Conservation (phyloP, 2,888 invertebrate species). For the Meloe dianella region DNA sequence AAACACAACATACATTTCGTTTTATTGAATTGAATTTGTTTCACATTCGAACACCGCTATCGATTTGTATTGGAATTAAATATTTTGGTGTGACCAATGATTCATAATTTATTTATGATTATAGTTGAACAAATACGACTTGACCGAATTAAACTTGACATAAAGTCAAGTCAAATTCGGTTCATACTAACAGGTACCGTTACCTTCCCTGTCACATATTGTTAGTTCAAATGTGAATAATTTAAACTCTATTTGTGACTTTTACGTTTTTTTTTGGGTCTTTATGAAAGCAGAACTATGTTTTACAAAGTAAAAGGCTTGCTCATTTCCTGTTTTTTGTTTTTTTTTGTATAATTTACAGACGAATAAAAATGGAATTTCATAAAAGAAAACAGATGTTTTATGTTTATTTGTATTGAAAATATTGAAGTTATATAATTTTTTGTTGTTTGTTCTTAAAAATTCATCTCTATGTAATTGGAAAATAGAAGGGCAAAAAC, state of each 20-base stretch:
- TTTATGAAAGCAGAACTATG: background rate
- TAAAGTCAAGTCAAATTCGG: background rate
- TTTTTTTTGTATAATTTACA: background rate
- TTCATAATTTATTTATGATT: no score
- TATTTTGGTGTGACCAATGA: no score
- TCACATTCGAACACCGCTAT: no score
- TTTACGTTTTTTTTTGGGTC: no score
- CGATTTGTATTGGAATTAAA: no score
- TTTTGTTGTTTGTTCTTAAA: no score
- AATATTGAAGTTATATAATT: no score
- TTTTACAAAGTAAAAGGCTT: background rate
- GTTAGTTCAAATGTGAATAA: no score
- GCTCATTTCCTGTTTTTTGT: background rate
- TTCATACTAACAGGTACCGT: background rate
- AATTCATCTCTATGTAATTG: no score
- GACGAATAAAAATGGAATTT: background rate
- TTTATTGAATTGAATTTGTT: background rate
- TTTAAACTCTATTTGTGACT: no score
- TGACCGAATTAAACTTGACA: background rate
- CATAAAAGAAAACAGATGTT: background rate
- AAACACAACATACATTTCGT: background rate
- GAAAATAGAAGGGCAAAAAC: conserved; percentile 11
- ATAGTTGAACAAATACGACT: no score
- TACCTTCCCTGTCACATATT: no score
- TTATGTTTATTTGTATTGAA: conserved; percentile 10